Percentiles rank a stretch among this genome's conserved stretches.
These are phyloP conservation scores for Coptotermes formosanus DNA, from an alignment of 1,140 invertebrate species.

Conservation along the genomic window DNA sequence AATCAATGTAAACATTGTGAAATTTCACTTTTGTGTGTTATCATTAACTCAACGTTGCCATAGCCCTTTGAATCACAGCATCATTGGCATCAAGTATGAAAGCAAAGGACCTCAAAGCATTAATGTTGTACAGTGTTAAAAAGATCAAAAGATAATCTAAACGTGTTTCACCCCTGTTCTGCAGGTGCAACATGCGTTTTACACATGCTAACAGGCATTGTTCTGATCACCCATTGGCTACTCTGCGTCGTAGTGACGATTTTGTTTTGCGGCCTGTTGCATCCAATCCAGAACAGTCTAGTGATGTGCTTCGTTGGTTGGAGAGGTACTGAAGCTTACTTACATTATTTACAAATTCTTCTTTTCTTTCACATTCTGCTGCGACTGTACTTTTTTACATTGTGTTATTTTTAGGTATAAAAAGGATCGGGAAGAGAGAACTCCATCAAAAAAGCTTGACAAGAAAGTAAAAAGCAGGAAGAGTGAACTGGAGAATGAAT, in stretches of 20 bases:
- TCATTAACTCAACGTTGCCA: too few relatives aligned
- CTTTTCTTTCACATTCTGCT: too few relatives aligned
- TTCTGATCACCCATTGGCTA: slow-evolving; percentile 60
- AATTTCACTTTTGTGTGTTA: too few relatives aligned
- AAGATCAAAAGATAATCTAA: too few relatives aligned
- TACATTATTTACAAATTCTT: background rate
- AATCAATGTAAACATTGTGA: too few relatives aligned
- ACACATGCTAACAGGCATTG: slow-evolving; percentile 82
- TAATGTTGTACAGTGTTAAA: too few relatives aligned
- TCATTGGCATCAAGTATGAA: too few relatives aligned
- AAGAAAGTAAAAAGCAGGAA: slow-evolving; percentile 37
- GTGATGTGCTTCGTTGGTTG: slow-evolving; percentile 57
- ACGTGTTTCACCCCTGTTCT: background rate
- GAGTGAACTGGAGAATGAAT: slow-evolving; percentile 31
- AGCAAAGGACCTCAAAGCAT: too few relatives aligned
- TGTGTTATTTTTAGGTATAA: slow-evolving; percentile 36
- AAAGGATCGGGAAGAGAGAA: slow-evolving; percentile 50
- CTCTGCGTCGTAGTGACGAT: slow-evolving; percentile 56
- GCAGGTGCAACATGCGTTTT: slow-evolving; percentile 63
- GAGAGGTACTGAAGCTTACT: slow-evolving; percentile 50
- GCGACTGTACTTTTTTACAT: background rate
- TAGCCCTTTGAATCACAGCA: too few relatives aligned
- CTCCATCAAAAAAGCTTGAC: slow-evolving; percentile 48
- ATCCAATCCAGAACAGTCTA: slow-evolving; percentile 53
- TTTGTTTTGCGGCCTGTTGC: slow-evolving; percentile 54